Evolutionary conservation across 2,797 vertebrate species (phyloP), one percentile per base, ranked within the genome.

Genomic region (Odontamblyopus lacepedii): DNA sequence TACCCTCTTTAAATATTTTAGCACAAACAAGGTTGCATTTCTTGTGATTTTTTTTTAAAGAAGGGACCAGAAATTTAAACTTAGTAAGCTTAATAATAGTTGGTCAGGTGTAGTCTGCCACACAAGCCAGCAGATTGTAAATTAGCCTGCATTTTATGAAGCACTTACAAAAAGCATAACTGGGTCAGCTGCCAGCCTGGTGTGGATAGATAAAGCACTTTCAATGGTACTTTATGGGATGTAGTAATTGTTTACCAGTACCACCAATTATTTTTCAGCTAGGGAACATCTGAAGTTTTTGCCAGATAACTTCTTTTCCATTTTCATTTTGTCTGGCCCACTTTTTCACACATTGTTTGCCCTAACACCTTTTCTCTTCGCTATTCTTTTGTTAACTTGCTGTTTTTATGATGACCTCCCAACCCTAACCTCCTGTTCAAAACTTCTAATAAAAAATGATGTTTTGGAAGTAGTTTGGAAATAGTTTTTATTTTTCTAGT

Each of bases 61-160:
- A 56, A 26, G 6, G n/a, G 9, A 56, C n/a, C 53, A 26, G 2
- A 56, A 26, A 9, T 27, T 18, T 16, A 16, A 50, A 50, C 44
- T 29, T 32, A 7, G 44, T 48, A 50, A 29, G 44, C 29, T 27
- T 48, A 29, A 65, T 50, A 26, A 16, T 65, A 29, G 27, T 9
- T 50, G 41, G 50, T 27, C 19, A 12, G n/a, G 27, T 30, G 64
- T 29, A 51, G 44, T 66, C 7, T 9, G 18, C 16, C 32, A 38
- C 61, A 62, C 60, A 35, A 30, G 2, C 9, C 2, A 12, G n/a
- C 23, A 16, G 35, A n/a, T 64, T 64, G 41, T 15, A 48, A 27
- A 48, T 65, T 48, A 65, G 23, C 19, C 9, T 19, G 59, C 78
- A 69, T 77, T 66, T 62, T 66, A 69, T 63, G 69, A 15, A 60